phyloP scores from a whole-genome alignment of 2,113 vertebrate genomes.

The Tachysurus fulvidraco region DNA sequence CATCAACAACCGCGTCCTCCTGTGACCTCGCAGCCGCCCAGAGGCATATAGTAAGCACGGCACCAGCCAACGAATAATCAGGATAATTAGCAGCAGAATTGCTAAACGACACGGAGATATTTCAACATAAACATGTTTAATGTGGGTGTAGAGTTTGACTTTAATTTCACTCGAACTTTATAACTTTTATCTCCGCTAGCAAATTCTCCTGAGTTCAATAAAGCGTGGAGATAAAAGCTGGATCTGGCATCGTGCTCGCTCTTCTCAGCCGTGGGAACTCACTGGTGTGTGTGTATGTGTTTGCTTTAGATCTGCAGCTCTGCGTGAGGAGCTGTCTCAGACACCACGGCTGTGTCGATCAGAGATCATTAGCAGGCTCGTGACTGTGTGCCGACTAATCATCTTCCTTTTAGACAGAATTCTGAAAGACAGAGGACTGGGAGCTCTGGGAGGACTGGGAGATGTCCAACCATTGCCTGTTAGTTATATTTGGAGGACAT shows the following conservation, averaged over 20 bases:
- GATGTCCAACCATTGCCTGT: neutral
- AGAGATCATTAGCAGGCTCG: conserved; percentile 77
- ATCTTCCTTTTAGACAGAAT: conserved; percentile 52
- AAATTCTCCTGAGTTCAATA: conserved; percentile 60
- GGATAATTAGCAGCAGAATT: neutral
- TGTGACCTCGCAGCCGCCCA: neutral
- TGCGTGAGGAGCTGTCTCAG: conserved; percentile 41
- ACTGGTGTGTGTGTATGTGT: conserved; percentile 20
- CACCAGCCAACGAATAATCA: neutral
- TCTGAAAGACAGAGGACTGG: conserved; percentile 36
- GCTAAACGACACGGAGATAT: neutral
- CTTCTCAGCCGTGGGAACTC: conserved; percentile 45
- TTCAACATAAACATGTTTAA: neutral
- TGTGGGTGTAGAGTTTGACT: neutral
- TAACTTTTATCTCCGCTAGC: conserved; percentile 38
- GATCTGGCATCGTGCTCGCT: conserved; percentile 20
- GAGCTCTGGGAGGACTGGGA: neutral
- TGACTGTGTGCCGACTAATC: conserved; percentile 77
- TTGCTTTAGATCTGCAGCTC: conserved; percentile 53
- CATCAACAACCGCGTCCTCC: neutral
- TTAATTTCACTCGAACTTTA: neutral
- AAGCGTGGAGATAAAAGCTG: conserved; percentile 61
- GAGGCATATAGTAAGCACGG: neutral
- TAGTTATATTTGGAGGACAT: neutral
- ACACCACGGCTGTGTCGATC: conserved; percentile 59